Percentiles rank a stretch among this genome's conserved stretches.
Evolutionary conservation across 2,797 vertebrate genomes (phyloP).

Genomic region (Microctenopoma lineatum): DNA sequence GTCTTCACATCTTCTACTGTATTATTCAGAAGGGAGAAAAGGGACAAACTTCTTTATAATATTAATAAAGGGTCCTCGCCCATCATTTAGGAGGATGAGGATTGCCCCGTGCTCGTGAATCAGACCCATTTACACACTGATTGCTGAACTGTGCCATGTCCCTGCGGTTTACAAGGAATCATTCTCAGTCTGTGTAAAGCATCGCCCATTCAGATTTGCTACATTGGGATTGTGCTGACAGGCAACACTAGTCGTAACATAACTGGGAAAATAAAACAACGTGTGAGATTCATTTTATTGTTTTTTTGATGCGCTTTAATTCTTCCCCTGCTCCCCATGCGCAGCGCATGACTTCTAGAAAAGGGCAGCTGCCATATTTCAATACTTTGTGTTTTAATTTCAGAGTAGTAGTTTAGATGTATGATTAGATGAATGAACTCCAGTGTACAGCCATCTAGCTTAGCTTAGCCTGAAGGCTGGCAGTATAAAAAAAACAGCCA

Average conservation of each 20-base stretch:
- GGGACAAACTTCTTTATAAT: slow-evolving; percentile 78
- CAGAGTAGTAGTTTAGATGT: background rate
- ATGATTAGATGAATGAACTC: background rate
- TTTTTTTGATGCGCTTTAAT: background rate
- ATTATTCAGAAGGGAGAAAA: slow-evolving; percentile 81
- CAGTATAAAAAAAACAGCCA: background rate
- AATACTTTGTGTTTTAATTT: background rate
- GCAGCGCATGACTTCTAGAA: background rate
- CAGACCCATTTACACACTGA: slow-evolving; percentile 43
- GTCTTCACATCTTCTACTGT: slow-evolving; percentile 76
- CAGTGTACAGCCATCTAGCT: background rate
- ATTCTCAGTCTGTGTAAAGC: slow-evolving; percentile 36
- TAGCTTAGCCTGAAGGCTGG: background rate
- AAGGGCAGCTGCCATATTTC: background rate
- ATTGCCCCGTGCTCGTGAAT: slow-evolving; percentile 32
- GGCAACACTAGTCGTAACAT: slow-evolving; percentile 4
- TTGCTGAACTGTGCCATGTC: slow-evolving; percentile 57
- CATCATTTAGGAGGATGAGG: slow-evolving; percentile 39
- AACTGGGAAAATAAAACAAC: slow-evolving; percentile 4
- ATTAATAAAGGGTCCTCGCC: slow-evolving; percentile 64
- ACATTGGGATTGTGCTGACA: slow-evolving; percentile 5
- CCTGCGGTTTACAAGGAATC: slow-evolving; percentile 40
- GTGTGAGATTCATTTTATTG: slow-evolving; percentile 3
- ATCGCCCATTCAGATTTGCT: slow-evolving; percentile 24
- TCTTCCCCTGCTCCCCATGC: background rate